Evolutionary conservation across 23 tunicate species (phyloP).

Genomic region (Trididemnum nubilum): DNA sequence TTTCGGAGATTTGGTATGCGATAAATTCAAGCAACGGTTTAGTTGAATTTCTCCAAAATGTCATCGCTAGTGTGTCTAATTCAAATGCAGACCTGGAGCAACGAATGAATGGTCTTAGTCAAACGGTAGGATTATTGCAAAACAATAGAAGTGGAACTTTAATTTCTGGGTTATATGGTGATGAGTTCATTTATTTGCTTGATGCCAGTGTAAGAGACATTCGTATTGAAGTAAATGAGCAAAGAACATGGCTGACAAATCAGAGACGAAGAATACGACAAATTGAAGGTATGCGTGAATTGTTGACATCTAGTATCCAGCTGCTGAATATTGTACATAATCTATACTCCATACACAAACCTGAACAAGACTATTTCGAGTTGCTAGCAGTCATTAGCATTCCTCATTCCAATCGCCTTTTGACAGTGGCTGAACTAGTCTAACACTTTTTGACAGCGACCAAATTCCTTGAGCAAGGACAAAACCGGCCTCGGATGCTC

Average conservation of each 20-base stretch:
- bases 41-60: constrained; percentile 12
- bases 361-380: not conserved
- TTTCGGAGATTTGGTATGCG: not conserved
- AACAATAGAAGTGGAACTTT: not conserved
- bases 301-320: too few relatives aligned
- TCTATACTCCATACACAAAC: not conserved
- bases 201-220: constrained; percentile 40
- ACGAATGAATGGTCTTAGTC: not conserved
- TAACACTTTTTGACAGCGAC: too few relatives aligned
- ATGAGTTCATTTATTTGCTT: constrained; percentile 30
- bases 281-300: constrained; percentile 52
- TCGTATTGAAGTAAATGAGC: constrained; percentile 33
- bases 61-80: constrained; percentile 3
- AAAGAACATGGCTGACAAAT: constrained; percentile 37
- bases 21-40: not conserved
- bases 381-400: too few relatives aligned
- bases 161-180: not conserved
- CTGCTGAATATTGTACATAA: not conserved
- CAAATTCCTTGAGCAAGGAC: too few relatives aligned
- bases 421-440: too few relatives aligned
- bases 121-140: not conserved
- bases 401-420: too few relatives aligned
- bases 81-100: not conserved
- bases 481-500: too few relatives aligned
- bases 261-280: constrained; percentile 49